Base-by-base conservation (phyloP, 53 echinoderm and acorn worm genomes). In the Echinarachnius parma region DNA sequence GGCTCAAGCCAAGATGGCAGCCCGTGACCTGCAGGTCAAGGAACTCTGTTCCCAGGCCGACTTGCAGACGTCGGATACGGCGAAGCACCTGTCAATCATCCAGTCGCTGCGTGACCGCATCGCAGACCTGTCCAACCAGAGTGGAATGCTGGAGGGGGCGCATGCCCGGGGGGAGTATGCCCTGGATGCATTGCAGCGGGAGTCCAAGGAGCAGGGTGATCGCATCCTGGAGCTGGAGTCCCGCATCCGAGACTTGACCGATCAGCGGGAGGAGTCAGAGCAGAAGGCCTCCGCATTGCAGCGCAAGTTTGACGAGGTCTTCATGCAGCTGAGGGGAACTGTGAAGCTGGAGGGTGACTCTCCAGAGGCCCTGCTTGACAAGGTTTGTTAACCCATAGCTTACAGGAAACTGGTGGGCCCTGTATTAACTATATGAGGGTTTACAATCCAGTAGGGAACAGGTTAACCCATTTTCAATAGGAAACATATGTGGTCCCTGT, bases 141-240 rank as follows among this genome's bases (percentile, higher is more conserved):
- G 75, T 25, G 76, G 78, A 24, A 48, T 19, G 24, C 46, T 84
- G 13, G 89, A 89, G 59, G 58, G 79, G 24, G 62, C 72, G 3
- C 79, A 79, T 3, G 76, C 83, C 26, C 70, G 91, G 11, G 98
- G 98, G 25, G 88, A 91, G 81, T 68, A 85, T 48, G 62, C 98
- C 78, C 82, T 98, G 67, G 78, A 60, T 34, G 53, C 91, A 5
- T 84, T 98, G 48, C 98, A 98, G 86, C 33, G 57, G 60, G 91
- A 98, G 20, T 76, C 82, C 39, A 88, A 64, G 47, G 56, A 81
- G 36, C 88, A 86, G 44, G 84, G 79, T 46, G 83, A 79, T 14
- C 71, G 86, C 19, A 86, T 98, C 18, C 68, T 98, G 56, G 98
- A 98, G 75, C 88, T 98, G 57, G 98, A 98, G 54, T 48, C 86